Evolutionary conservation across 2,797 vertebrate species (phyloP).

Genomic region (Paguma larvata): DNA sequence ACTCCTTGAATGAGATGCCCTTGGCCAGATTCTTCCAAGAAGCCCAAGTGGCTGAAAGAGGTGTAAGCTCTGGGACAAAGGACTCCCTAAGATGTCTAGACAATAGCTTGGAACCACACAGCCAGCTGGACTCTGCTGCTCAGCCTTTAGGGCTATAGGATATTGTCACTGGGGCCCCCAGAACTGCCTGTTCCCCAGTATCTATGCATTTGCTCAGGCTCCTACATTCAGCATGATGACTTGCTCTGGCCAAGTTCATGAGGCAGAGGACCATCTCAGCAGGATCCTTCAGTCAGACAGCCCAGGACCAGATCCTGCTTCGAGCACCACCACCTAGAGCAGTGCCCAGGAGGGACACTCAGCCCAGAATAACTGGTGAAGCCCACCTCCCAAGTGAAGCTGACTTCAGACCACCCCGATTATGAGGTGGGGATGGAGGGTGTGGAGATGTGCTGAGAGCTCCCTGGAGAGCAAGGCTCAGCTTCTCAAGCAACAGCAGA

Average conservation of each 20-base stretch:
- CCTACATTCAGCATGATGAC: not conserved
- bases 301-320: not conserved
- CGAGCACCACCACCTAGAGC: not conserved
- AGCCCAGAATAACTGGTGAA: not conserved
- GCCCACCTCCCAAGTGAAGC: not conserved
- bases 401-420: not conserved
- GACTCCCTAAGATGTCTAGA: not conserved
- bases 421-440: too few relatives aligned
- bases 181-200: not conserved
- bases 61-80: not conserved
- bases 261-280: not conserved
- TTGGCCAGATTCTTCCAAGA: constrained; percentile 5
- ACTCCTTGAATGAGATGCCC: not conserved
- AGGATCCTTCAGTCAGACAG: not conserved
- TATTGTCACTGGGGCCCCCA: not conserved
- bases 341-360: not conserved
- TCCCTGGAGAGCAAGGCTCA: not conserved
- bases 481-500: not conserved
- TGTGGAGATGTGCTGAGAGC: not conserved
- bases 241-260: not conserved
- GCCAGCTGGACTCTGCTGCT: not conserved
- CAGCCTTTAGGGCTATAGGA: not conserved
- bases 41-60: not conserved
- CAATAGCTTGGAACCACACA: not conserved
- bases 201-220: not conserved